These are phyloP conservation scores for Molothrus ater DNA, from an alignment of 2,797 vertebrate species.

Conservation along the genomic window DNA sequence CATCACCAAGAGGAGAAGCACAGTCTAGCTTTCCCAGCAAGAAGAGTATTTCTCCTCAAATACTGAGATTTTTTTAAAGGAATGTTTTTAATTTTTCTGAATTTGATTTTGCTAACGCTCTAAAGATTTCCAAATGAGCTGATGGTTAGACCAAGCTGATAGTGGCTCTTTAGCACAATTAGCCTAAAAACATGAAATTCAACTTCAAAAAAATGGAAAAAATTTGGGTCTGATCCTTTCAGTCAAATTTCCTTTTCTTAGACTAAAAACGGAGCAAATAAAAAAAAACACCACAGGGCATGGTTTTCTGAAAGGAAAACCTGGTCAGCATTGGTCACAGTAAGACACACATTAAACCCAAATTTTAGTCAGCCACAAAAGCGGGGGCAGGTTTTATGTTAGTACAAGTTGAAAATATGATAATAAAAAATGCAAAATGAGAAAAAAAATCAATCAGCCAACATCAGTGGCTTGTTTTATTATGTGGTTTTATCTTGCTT, in stretches of 20 bases:
- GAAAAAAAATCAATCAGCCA: not conserved
- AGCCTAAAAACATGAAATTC: not conserved
- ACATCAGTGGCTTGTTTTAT: not conserved
- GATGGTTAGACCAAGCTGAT: not conserved
- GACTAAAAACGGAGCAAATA: not conserved
- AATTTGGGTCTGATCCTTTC: not conserved
- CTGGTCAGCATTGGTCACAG: not conserved
- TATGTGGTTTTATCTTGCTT: not conserved
- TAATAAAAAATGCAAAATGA: not conserved
- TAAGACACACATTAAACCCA: not conserved
- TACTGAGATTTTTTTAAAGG: not conserved
- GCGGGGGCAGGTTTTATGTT: not conserved
- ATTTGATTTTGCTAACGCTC: not conserved
- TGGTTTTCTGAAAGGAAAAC: not conserved
- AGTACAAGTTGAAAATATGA: not conserved
- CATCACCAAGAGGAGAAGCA: not conserved
- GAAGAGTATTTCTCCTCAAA: not conserved
- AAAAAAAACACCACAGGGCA: fast-evolving
- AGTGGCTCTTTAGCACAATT: not conserved
- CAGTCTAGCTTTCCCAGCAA: not conserved
- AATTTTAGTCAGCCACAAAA: not conserved
- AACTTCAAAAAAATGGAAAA: not conserved
- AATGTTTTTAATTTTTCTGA: not conserved
- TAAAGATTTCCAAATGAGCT: not conserved
- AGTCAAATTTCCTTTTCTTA: not conserved